These are phyloP conservation scores for Muraenolepis orangiensis DNA, from an alignment of 2,797 vertebrate genomes.

Conservation along the genomic window DNA sequence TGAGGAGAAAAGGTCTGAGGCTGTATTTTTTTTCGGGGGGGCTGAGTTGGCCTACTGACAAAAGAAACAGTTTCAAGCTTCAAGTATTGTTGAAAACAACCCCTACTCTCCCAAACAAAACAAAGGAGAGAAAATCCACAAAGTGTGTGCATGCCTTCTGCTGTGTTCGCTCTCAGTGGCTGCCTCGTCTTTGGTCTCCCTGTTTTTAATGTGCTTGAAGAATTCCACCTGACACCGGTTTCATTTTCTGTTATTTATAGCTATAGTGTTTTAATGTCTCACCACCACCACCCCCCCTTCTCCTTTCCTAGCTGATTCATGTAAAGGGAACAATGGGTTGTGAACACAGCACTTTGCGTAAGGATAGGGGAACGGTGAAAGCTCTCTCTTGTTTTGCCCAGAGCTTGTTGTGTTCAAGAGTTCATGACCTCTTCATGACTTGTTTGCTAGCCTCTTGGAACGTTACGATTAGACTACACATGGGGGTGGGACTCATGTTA, in stretches of 20 bases:
- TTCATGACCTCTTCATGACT: constrained; percentile 31
- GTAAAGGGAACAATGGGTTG: constrained; percentile 15
- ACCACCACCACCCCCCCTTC: background rate
- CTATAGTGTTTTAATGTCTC: background rate
- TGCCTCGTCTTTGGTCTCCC: background rate
- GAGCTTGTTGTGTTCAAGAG: constrained; percentile 17
- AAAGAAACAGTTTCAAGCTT: constrained; percentile 60
- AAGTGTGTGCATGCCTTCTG: constrained; percentile 58
- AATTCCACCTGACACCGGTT: background rate
- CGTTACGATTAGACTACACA: constrained; percentile 5
- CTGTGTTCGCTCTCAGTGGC: constrained; percentile 35
- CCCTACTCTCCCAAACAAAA: constrained; percentile 37
- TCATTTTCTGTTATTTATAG: background rate
- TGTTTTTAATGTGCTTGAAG: background rate
- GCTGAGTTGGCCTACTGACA: constrained; percentile 60
- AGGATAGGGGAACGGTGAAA: constrained; percentile 1
- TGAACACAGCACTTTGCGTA: constrained; percentile 16
- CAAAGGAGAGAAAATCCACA: constrained; percentile 52
- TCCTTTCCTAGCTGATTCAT: constrained; percentile 3
- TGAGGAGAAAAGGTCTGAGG: constrained; percentile 48
- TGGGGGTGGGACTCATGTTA: background rate
- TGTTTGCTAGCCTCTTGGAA: constrained; percentile 19
- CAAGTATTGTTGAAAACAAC: constrained; percentile 54
- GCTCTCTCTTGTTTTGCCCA: constrained; percentile 12
- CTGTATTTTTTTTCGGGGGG: constrained; percentile 39